Conservation (phyloP, 2,113 vertebrate species). For the Pavo muticus region DNA sequence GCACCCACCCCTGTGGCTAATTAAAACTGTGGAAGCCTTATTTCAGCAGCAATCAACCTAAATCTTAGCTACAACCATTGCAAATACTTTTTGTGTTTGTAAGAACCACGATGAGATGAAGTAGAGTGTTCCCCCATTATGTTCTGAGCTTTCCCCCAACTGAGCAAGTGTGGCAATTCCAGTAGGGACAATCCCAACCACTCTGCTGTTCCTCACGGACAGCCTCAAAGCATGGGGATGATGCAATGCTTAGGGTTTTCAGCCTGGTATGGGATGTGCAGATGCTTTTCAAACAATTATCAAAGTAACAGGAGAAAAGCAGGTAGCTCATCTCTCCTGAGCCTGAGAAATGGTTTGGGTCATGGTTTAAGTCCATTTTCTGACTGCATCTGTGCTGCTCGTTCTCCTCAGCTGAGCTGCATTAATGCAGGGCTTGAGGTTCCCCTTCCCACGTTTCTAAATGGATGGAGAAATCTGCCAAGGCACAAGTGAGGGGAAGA, state of each 20-base stretch:
- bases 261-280: neutral
- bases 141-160: neutral
- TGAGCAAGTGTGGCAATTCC: neutral
- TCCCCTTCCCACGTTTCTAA: neutral
- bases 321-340: neutral
- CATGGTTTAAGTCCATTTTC: neutral
- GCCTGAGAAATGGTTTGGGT: neutral
- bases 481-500: neutral
- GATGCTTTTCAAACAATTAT: neutral
- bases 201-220: neutral
- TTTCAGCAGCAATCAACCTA: constrained; percentile 53
- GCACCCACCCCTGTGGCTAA: constrained; percentile 32
- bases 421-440: neutral
- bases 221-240: neutral
- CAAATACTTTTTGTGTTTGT: neutral
- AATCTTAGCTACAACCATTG: constrained; percentile 20
- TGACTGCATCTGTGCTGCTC: neutral
- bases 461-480: constrained; percentile 2
- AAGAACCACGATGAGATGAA: neutral
- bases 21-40: constrained; percentile 37
- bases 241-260: neutral
- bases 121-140: neutral
- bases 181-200: neutral
- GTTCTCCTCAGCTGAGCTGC: neutral
- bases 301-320: neutral